Evolutionary conservation across 1,140 invertebrate genomes (phyloP).

Genomic region (Chironomus striatipennis): DNA sequence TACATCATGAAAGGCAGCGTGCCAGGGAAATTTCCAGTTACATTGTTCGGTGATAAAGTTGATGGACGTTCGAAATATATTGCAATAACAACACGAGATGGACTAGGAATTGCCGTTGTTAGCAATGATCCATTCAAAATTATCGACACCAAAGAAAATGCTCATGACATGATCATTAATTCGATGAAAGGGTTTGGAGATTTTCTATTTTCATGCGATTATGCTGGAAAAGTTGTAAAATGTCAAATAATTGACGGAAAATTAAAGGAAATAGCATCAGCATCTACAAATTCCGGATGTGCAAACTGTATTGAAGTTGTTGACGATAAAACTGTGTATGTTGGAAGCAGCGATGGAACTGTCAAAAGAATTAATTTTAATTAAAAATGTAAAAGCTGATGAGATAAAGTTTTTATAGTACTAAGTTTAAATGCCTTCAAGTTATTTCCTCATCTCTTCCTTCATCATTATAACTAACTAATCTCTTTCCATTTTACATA

Average conservation of each 20-base stretch:
- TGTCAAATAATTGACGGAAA: background rate
- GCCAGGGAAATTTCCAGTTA: slow-evolving; percentile 35
- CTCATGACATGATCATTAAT: background rate
- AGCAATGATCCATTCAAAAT: slow-evolving; percentile 30
- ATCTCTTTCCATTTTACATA: too few species aligned
- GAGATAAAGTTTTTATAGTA: too few species aligned
- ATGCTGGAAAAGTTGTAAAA: background rate
- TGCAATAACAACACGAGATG: slow-evolving; percentile 35
- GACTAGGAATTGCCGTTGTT: slow-evolving; percentile 34
- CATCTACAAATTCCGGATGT: background rate
- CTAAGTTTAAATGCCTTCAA: too few species aligned
- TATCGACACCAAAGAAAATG: background rate
- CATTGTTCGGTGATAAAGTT: slow-evolving; percentile 31
- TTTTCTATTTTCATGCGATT: background rate
- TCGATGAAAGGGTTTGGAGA: background rate
- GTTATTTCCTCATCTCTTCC: too few species aligned
- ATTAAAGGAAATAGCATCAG: background rate
- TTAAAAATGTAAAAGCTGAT: background rate
- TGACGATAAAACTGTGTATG: background rate
- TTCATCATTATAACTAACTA: too few species aligned
- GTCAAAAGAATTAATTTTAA: background rate
- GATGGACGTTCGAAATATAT: slow-evolving; percentile 31
- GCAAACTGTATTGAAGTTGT: background rate
- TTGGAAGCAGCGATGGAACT: background rate
- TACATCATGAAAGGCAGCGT: slow-evolving; percentile 36